Base-by-base conservation (phyloP, 2,113 vertebrate genomes). In the Egretta garzetta region DNA sequence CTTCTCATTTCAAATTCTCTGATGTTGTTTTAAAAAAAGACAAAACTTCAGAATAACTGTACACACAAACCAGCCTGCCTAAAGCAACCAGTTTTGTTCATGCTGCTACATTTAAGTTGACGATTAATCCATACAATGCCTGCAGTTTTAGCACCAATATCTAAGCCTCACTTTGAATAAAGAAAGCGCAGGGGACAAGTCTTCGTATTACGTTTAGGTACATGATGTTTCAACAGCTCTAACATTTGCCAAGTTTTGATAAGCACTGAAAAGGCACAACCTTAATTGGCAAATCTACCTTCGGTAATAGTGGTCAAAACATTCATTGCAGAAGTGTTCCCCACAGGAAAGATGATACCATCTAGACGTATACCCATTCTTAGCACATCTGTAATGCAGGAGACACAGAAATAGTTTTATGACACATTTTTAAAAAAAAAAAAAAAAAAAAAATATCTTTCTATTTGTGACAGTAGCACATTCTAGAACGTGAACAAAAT, bases 321-420 rank as follows among this genome's bases (percentile, higher is more conserved):
- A 99, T 94, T 99, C 99, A 45, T 99, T 99, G 97, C 99, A 99
- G 97, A 99, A 99, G 97, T 99, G 99, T 68, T 99, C 99, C 30
- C 99, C 99, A 72, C 99, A 99, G 66, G 99, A 99, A 39, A 99
- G 98, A 71, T 99, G 99, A 96, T 99, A 99, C 99, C 99, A 99
- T 82, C 99, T 98, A 7, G 99, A 99, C 0, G 99, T 99, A 88
- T 99, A 99, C 24, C 99, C 99, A 56, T 99, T 99, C 97, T 99
- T 99, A 63, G 99, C 99, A 95, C 99, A 99, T 91, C 99, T 99
- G 98, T 96, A 86, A 95, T 9, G 41, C n/a, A 85, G 75, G 13
- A 97, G 96, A 94, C 49, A 90, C 4, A 72, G 17, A 96, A 79
- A 95, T 10, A 63, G 49, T 47, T 86, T 83, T 75, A 93, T 1